Evolutionary conservation across 1,140 invertebrate species (phyloP).

Genomic region (Pectinophora gossypiella): DNA sequence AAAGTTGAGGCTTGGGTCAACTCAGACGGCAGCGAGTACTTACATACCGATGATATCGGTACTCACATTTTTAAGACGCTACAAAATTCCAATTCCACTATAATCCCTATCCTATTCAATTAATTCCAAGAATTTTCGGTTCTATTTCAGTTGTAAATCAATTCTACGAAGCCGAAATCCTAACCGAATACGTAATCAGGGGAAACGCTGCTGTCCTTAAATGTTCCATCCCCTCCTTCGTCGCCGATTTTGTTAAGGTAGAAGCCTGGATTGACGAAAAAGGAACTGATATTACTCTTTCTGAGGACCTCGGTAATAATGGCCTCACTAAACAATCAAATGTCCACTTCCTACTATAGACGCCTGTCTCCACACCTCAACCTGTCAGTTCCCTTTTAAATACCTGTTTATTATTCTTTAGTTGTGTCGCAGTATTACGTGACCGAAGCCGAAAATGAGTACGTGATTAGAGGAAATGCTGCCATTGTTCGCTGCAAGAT

Average conservation of each 20-base stretch:
- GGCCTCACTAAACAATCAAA: slow-evolving; percentile 30
- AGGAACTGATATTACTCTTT: slow-evolving; percentile 77
- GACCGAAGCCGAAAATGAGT: slow-evolving; percentile 94
- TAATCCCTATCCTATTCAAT: slow-evolving; percentile 7
- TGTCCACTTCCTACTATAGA: slow-evolving; percentile 32
- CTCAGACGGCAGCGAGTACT: slow-evolving; percentile 83
- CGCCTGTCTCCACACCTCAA: slow-evolving; percentile 39
- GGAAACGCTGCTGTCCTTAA: slow-evolving; percentile 87
- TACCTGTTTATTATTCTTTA: slow-evolving; percentile 72
- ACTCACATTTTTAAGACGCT: slow-evolving; percentile 13
- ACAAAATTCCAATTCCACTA: slow-evolving; percentile 4
- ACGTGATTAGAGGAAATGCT: slow-evolving; percentile 93
- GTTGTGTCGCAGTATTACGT: slow-evolving; percentile 92
- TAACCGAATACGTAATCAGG: slow-evolving; percentile 87
- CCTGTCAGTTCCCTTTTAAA: slow-evolving; percentile 36
- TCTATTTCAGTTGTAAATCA: slow-evolving; percentile 85
- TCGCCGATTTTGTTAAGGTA: slow-evolving; percentile 87
- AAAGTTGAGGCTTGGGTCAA: slow-evolving; percentile 92
- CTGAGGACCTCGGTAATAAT: slow-evolving; percentile 78
- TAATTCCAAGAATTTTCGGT: slow-evolving; percentile 7
- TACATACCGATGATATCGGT: slow-evolving; percentile 66
- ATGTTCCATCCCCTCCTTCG: slow-evolving; percentile 88
- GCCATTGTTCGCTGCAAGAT: slow-evolving; percentile 96
- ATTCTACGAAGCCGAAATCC: slow-evolving; percentile 87
- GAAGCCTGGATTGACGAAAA: slow-evolving; percentile 84